Percentiles rank a stretch among this genome's conserved stretches.
These are phyloP conservation scores for Drosophila novamexicana DNA, from an alignment of 1,140 invertebrate species.

Conservation along the genomic window DNA sequence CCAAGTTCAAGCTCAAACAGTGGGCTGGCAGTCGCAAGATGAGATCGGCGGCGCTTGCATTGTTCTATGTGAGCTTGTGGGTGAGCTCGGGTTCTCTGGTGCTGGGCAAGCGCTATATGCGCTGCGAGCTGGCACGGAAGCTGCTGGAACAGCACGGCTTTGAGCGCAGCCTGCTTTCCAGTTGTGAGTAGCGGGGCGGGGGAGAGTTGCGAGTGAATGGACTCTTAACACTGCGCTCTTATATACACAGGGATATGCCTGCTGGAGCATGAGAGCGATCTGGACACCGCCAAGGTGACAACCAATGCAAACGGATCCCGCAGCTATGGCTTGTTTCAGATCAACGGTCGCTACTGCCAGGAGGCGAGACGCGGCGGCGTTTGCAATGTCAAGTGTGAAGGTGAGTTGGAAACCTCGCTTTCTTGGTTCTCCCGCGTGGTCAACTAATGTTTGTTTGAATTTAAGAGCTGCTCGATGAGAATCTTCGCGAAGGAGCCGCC, in stretches of 20 bases:
- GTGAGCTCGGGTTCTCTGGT: conserved; percentile 16
- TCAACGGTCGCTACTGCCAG: conserved; percentile 65
- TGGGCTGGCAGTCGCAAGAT: conserved; percentile 49
- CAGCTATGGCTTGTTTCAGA: conserved; percentile 89
- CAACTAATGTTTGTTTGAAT: neutral
- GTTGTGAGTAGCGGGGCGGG: conserved; percentile 43
- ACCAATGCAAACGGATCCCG: conserved; percentile 87
- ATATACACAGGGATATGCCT: conserved; percentile 88
- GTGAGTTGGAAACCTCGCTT: conserved; percentile 21
- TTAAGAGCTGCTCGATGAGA: conserved; percentile 87
- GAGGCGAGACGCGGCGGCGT: conserved; percentile 51
- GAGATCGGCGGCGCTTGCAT: conserved; percentile 47
- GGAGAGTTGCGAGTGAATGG: neutral
- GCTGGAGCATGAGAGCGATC: conserved; percentile 88
- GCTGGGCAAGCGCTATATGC: conserved; percentile 52
- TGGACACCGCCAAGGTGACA: conserved; percentile 86
- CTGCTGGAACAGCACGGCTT: conserved; percentile 57
- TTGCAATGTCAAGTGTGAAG: conserved; percentile 72
- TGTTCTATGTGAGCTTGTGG: conserved; percentile 43
- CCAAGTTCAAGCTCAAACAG: conserved; percentile 28
- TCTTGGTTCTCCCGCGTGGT: too few relatives aligned
- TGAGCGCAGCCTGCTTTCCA: conserved; percentile 61
- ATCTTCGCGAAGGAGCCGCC: conserved; percentile 88
- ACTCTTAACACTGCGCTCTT: neutral
- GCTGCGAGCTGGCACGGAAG: conserved; percentile 64